A percentile compares a stretch with the other conserved stretches of the same genome.
Conservation (phyloP, 53 echinoderm and acorn worm genomes). For the Patiria pectinifera region DNA sequence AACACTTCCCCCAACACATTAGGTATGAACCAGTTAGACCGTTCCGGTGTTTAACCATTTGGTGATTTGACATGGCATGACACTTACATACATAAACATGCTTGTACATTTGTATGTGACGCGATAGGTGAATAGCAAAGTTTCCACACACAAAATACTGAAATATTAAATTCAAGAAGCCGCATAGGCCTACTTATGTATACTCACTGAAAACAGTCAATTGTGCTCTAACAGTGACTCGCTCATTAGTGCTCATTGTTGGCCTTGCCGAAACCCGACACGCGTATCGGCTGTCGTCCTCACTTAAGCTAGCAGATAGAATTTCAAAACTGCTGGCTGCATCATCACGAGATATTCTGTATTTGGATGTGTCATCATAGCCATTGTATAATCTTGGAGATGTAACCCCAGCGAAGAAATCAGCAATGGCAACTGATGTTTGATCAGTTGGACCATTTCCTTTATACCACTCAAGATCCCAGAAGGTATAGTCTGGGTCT, state of each 20-base stretch:
- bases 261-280: background rate
- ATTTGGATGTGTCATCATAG: background rate
- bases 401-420: background rate
- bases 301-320: background rate
- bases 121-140: too few relatives aligned
- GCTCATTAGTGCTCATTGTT: background rate
- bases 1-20: too few relatives aligned
- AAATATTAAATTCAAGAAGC: too few relatives aligned
- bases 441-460: background rate
- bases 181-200: too few relatives aligned
- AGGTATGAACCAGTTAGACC: too few relatives aligned
- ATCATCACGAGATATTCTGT: background rate
- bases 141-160: too few relatives aligned
- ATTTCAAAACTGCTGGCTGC: background rate
- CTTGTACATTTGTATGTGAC: too few relatives aligned
- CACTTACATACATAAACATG: too few relatives aligned
- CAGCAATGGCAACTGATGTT: background rate
- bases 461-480: background rate
- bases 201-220: background rate
- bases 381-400: background rate
- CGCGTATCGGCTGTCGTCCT: background rate
- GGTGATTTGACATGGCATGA: too few relatives aligned
- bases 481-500: background rate
- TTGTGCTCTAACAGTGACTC: background rate
- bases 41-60: too few relatives aligned